These are phyloP conservation scores for Nylanderia fulva DNA, from an alignment of 1,140 invertebrate genomes.

Conservation along the genomic window DNA sequence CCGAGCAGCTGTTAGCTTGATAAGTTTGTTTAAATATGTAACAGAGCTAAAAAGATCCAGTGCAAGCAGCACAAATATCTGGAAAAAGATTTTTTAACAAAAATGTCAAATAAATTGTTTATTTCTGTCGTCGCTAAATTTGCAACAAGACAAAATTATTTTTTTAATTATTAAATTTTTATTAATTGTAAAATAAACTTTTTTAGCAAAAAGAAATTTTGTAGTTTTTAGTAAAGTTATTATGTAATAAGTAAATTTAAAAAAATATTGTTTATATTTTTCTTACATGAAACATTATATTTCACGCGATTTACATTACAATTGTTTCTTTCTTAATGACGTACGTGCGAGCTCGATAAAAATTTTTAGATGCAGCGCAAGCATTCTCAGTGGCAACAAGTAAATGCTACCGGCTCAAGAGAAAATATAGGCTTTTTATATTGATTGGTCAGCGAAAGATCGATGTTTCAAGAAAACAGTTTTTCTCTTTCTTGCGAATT, in stretches of 20 bases:
- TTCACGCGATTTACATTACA: not conserved
- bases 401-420: constrained; percentile 48
- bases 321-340: not conserved
- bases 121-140: not conserved
- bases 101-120: not conserved
- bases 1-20: constrained; percentile 31
- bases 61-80: not conserved
- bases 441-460: constrained; percentile 40
- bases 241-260: not conserved
- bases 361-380: constrained; percentile 47
- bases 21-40: constrained; percentile 39
- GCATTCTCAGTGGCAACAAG: constrained; percentile 35
- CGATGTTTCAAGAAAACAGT: constrained; percentile 38
- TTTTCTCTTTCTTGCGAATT: not conserved
- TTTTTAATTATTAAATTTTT: not conserved
- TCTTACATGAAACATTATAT: not conserved
- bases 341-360: not conserved
- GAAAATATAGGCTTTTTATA: constrained; percentile 55
- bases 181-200: not conserved
- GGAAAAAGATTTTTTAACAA: constrained; percentile 4
- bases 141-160: not conserved
- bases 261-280: not conserved
- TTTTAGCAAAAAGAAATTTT: not conserved
- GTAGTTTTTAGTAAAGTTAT: not conserved
- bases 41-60: not conserved